Conservation (phyloP, 2,797 vertebrate species). For the Simalia tracyae region DNA sequence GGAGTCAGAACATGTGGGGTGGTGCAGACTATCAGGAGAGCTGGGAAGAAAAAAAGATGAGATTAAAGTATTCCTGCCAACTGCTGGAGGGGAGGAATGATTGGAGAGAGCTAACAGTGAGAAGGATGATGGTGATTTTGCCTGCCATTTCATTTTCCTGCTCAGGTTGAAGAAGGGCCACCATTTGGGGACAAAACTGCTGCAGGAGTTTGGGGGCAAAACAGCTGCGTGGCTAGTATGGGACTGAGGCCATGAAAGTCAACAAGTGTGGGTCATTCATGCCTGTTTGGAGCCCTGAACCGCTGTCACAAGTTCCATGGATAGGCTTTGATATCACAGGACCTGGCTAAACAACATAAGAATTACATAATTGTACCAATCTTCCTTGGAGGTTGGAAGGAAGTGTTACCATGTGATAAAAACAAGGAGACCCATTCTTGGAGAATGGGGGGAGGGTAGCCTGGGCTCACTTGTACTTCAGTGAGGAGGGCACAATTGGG, state of each 20-base stretch:
- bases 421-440: neutral
- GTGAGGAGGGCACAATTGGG: neutral
- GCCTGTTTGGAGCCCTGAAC: neutral
- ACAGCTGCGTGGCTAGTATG: neutral
- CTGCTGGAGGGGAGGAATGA: no score
- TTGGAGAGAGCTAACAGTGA: no score
- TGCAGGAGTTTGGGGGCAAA: neutral
- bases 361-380: neutral
- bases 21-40: neutral
- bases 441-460: neutral
- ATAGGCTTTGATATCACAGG: neutral
- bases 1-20: neutral
- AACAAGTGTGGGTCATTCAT: neutral
- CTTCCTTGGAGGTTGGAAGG: neutral
- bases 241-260: neutral
- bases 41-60: neutral
- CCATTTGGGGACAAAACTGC: neutral
- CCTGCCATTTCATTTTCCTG: no score
- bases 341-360: neutral
- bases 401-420: neutral
- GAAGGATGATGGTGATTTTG: no score
- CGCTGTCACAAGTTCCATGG: neutral
- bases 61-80: no score
- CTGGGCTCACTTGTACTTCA: neutral
- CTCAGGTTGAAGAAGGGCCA: no score